phyloP scores from a whole-genome alignment of 2,888 invertebrate species.

The Agrochola macilenta region DNA sequence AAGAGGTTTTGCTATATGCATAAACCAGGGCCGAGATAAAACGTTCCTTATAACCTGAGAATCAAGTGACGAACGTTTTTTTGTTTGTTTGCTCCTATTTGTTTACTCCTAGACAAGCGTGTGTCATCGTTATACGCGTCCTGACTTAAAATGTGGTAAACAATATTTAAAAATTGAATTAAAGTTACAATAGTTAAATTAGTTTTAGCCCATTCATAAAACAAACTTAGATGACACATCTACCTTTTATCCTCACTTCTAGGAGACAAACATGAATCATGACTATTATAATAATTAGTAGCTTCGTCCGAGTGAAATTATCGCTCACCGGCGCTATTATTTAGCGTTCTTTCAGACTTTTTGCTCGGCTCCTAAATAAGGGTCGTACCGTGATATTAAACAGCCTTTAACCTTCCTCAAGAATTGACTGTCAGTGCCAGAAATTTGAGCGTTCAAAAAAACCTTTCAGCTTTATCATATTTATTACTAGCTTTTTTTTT shows the following conservation, averaged over 20 bases:
- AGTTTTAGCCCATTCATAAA: neutral
- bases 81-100: too few relatives aligned
- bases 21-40: too few relatives aligned
- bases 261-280: neutral
- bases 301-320: neutral
- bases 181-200: neutral
- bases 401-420: too few relatives aligned
- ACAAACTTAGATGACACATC: neutral
- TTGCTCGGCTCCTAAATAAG: neutral
- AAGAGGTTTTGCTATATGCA: too few relatives aligned
- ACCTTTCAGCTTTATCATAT: neutral
- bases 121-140: neutral
- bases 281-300: neutral
- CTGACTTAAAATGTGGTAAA: too few relatives aligned
- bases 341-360: neutral
- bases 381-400: too few relatives aligned
- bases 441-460: too few relatives aligned
- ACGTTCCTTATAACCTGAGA: neutral
- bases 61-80: neutral
- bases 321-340: neutral
- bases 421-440: too few relatives aligned
- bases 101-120: neutral
- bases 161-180: neutral
- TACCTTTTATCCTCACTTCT: neutral
- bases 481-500: neutral